Percentiles rank a stretch among this genome's conserved stretches.
Evolutionary conservation across 1,140 invertebrate species (phyloP).

Genomic region (Drosophila arawakana): DNA sequence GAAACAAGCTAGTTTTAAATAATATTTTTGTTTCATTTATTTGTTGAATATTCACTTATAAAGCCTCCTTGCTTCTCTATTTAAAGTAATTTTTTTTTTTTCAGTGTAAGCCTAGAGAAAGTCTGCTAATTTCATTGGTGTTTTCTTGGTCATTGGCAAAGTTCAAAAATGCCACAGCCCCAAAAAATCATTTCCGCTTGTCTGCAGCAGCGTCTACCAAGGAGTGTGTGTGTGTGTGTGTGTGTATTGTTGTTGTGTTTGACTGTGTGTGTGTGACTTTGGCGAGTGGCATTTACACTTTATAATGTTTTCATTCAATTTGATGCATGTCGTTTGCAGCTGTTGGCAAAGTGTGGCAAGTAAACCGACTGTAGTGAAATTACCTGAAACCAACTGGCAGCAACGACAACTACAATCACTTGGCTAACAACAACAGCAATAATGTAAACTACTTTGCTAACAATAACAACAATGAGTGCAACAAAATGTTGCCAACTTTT

Average conservation of each 20-base stretch:
- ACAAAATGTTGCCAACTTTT: constrained; percentile 43
- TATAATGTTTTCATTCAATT: constrained; percentile 55
- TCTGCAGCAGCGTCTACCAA: background rate
- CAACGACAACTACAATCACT: constrained; percentile 21
- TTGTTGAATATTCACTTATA: no score
- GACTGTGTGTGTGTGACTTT: constrained; percentile 1
- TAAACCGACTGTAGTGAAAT: constrained; percentile 3
- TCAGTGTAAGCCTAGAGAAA: background rate
- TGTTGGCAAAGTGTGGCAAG: background rate
- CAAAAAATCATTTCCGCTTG: constrained; percentile 20
- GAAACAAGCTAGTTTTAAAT: no score
- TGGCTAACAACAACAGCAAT: background rate
- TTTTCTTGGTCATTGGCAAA: constrained; percentile 32
- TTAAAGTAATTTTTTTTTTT: no score
- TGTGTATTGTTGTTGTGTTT: constrained; percentile 2
- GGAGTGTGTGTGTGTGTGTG: constrained; percentile 8
- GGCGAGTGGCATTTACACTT: constrained; percentile 15
- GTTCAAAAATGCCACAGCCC: constrained; percentile 19
- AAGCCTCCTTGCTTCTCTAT: no score
- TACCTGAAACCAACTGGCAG: constrained; percentile 26
- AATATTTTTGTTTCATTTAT: no score
- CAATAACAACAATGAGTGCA: constrained; percentile 17
- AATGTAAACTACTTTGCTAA: constrained; percentile 16
- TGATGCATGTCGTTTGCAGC: constrained; percentile 50
- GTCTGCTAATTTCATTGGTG: constrained; percentile 35